Percentiles rank a stretch among this genome's conserved stretches.
phyloP scores from a whole-genome alignment of 2,888 invertebrate genomes.

The Lysandra bellargus region DNA sequence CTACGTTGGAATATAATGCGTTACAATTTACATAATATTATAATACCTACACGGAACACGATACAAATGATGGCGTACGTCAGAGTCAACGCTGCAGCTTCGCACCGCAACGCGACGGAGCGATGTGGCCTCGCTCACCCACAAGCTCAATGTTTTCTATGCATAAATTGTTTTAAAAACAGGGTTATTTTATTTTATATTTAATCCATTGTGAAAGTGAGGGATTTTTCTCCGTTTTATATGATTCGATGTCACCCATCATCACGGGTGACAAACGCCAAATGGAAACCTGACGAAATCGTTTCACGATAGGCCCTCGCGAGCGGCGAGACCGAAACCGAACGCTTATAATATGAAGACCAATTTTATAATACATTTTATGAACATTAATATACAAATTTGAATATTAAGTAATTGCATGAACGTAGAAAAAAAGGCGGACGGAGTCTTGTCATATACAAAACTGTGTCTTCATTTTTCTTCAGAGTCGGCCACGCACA shows the following conservation, averaged over 20 bases:
- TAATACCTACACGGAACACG: too few species aligned
- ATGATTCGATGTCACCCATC: background rate
- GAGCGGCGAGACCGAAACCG: constrained; percentile 13
- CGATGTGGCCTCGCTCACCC: too few species aligned
- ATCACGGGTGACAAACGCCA: background rate
- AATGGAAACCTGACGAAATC: background rate
- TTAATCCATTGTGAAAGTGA: background rate
- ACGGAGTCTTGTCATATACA: too few species aligned
- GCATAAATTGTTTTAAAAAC: background rate
- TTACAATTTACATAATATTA: too few species aligned
- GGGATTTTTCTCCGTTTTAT: background rate
- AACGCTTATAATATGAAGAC: constrained; percentile 34
- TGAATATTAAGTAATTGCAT: background rate
- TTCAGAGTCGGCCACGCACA: too few species aligned
- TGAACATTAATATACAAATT: constrained; percentile 28
- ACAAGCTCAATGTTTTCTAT: background rate
- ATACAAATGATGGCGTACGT: too few species aligned
- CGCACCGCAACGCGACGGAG: too few species aligned
- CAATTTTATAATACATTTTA: constrained; percentile 34
- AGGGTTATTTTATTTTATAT: background rate
- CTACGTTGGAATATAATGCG: too few species aligned
- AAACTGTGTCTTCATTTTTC: too few species aligned
- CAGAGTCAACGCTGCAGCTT: too few species aligned
- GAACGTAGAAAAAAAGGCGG: too few species aligned
- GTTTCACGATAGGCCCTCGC: background rate